Conservation (phyloP, 2,113 vertebrate species). For the Etheostoma spectabile region DNA sequence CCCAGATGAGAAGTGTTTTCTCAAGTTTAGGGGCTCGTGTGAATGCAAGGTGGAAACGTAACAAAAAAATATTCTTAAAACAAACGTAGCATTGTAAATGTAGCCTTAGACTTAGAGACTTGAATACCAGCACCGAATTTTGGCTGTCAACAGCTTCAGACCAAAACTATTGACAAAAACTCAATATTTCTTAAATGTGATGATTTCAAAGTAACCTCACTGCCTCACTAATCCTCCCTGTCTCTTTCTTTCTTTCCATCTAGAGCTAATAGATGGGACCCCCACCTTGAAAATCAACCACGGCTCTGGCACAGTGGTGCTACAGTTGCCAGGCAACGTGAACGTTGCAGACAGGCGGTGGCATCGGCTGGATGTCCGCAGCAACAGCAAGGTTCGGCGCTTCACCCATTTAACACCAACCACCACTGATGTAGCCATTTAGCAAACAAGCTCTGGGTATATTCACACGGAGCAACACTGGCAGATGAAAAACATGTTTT, state of each 20-base stretch:
- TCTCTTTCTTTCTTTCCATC: slow-evolving; percentile 31
- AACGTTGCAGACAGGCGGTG: slow-evolving; percentile 90
- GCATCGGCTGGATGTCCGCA: slow-evolving; percentile 91
- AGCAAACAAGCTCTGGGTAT: not conserved
- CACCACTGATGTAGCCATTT: not conserved
- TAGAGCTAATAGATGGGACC: slow-evolving; percentile 87
- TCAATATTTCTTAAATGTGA: slow-evolving; percentile 3
- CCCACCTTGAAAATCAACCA: slow-evolving; percentile 91
- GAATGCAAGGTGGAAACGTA: no score
- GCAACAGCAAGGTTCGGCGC: slow-evolving; percentile 87
- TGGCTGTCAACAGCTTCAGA: slow-evolving; percentile 17
- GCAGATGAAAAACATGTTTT: not conserved
- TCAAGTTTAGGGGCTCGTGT: no score
- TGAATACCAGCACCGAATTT: not conserved
- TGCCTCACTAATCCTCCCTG: not conserved
- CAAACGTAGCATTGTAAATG: no score
- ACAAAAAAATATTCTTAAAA: no score
- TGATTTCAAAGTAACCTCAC: slow-evolving; percentile 5
- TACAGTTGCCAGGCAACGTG: slow-evolving; percentile 89
- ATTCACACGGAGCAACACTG: not conserved
- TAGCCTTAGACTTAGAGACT: not conserved
- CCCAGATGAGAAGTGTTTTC: no score
- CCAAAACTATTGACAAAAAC: not conserved
- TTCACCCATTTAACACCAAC: slow-evolving; percentile 26
- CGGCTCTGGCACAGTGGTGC: slow-evolving; percentile 85